Conservation (phyloP, 2,797 vertebrate genomes). For the Coccyzus lansbergi region DNA sequence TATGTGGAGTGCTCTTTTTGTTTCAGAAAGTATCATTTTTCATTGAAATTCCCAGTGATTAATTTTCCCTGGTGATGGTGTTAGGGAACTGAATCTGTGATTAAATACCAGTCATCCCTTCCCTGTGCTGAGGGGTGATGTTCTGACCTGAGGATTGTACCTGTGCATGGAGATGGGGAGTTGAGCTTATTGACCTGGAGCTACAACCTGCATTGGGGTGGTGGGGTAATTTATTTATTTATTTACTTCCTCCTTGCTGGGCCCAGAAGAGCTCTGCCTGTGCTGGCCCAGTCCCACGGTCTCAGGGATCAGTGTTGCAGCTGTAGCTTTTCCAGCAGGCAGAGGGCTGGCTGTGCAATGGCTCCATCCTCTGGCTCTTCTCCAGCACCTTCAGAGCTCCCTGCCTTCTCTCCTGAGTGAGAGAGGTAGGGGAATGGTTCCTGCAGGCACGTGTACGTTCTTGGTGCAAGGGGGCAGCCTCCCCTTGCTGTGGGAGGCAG, state of each 20-base stretch:
- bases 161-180: rapidly evolving
- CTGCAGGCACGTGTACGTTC: neutral
- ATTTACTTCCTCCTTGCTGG: rapidly evolving
- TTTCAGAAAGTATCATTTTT: neutral
- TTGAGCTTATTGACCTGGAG: neutral
- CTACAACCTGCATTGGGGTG: neutral
- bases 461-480: neutral
- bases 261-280: neutral
- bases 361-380: neutral
- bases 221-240: too few species aligned
- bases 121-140: neutral
- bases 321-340: neutral
- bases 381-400: neutral
- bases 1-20: neutral
- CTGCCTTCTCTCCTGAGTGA: neutral
- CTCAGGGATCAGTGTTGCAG: neutral
- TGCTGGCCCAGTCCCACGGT: neutral
- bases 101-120: neutral
- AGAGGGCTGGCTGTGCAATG: neutral
- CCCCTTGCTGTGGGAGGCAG: neutral
- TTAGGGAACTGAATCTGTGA: neutral
- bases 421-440: rapidly evolving
- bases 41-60: neutral
- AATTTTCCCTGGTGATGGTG: neutral
- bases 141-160: neutral